A percentile compares a stretch with the other conserved stretches of the same genome.
phyloP scores from a whole-genome alignment of 1,140 invertebrate species.

The Hyles vespertilio region DNA sequence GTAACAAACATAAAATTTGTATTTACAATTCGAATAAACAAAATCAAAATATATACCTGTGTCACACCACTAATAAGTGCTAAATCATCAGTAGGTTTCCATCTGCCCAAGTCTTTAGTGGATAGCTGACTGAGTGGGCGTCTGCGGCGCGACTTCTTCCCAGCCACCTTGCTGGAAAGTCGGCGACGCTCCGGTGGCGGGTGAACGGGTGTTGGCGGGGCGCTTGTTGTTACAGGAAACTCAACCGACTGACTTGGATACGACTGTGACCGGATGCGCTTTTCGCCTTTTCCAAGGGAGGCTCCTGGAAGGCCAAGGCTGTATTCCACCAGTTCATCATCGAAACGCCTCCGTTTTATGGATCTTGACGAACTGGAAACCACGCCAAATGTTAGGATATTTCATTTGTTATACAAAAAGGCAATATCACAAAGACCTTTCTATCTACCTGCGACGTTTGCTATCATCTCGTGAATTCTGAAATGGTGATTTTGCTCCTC shows the following conservation, averaged over 20 bases:
- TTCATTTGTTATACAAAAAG: too few relatives aligned
- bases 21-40: too few relatives aligned
- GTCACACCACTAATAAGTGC: slow-evolving; percentile 94
- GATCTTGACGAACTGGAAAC: slow-evolving; percentile 88
- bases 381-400: too few relatives aligned
- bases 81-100: slow-evolving; percentile 98
- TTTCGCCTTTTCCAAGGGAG: slow-evolving; percentile 75
- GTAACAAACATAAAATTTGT: too few relatives aligned
- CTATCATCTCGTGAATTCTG: slow-evolving; percentile 52
- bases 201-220: slow-evolving; percentile 56
- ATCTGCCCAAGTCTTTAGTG: slow-evolving; percentile 92
- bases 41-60: slow-evolving; percentile 78
- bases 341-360: slow-evolving; percentile 96
- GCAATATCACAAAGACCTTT: too few relatives aligned
- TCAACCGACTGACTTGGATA: slow-evolving; percentile 77
- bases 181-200: slow-evolving; percentile 48
- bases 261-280: slow-evolving; percentile 75
- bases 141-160: slow-evolving; percentile 75
- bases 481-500: slow-evolving; percentile 40
- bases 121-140: slow-evolving; percentile 79
- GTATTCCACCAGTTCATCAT: slow-evolving; percentile 96
- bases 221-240: slow-evolving; percentile 66
- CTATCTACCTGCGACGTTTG: slow-evolving; percentile 57
- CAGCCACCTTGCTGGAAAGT: slow-evolving; percentile 55
- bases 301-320: slow-evolving; percentile 82